A percentile compares a stretch with the other conserved stretches of the same genome.
These are phyloP conservation scores for Nasonia oneida DNA, from an alignment of 2,888 invertebrate species.

Conservation along the genomic window DNA sequence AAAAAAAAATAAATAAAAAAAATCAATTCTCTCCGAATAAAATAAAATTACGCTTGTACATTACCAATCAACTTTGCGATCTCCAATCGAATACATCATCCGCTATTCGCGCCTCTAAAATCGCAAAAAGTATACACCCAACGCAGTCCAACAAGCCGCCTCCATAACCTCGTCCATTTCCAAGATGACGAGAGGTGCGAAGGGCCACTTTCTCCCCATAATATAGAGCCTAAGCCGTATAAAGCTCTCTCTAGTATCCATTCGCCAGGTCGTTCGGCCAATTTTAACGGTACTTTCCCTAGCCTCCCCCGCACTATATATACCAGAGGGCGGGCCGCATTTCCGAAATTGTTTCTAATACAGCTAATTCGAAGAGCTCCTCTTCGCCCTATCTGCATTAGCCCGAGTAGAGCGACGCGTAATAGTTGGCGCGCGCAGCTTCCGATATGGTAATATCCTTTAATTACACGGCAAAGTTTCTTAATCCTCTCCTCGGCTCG, in stretches of 20 bases:
- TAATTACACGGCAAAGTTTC: slow-evolving; percentile 30
- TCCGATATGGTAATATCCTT: slow-evolving; percentile 18
- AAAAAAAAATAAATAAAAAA: too few species aligned
- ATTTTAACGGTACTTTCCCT: not conserved
- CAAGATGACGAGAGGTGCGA: not conserved
- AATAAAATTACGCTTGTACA: too few species aligned
- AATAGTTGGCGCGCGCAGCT: not conserved
- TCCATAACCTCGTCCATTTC: not conserved
- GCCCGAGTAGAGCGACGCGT: not conserved
- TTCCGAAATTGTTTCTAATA: slow-evolving; percentile 15
- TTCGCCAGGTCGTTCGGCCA: not conserved
- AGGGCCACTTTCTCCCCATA: not conserved
- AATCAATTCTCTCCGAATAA: too few species aligned
- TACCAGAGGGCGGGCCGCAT: not conserved
- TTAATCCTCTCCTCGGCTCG: slow-evolving; percentile 6
- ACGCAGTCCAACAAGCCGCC: not conserved
- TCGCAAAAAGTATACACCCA: too few species aligned
- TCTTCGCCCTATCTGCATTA: not conserved
- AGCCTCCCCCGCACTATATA: not conserved
- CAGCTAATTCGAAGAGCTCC: not conserved
- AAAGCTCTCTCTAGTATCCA: not conserved
- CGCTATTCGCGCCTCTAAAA: too few species aligned
- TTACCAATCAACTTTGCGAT: too few species aligned
- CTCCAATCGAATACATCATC: too few species aligned
- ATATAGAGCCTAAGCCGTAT: not conserved